phyloP scores from a whole-genome alignment of 1,140 invertebrate species.

The Monochamus saltuarius region DNA sequence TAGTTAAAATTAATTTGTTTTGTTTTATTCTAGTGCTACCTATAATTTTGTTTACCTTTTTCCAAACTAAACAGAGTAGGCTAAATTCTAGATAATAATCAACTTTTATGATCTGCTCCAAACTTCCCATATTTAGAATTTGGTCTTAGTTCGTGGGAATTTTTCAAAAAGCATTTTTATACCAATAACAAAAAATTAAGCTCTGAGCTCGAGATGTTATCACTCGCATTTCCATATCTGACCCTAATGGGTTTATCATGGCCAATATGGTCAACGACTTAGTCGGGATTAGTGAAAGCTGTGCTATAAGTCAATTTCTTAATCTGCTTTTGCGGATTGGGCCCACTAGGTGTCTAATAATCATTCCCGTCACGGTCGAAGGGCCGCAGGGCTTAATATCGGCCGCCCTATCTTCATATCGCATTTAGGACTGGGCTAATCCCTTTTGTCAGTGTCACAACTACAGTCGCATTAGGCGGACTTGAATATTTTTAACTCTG shows the following conservation, averaged over 20 bases:
- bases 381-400: constrained; percentile 23
- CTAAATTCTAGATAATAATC: too few relatives aligned
- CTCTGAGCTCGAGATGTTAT: too few relatives aligned
- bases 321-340: constrained; percentile 34
- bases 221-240: constrained; percentile 10
- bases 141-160: too few relatives aligned
- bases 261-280: constrained; percentile 20
- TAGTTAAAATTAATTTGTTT: too few relatives aligned
- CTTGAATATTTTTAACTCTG: constrained; percentile 32
- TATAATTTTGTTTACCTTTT: too few relatives aligned
- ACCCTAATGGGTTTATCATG: constrained; percentile 23
- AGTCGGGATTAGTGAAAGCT: constrained; percentile 19
- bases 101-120: too few relatives aligned
- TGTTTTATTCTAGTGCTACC: too few relatives aligned
- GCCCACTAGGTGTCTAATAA: constrained; percentile 32
- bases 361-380: constrained; percentile 36
- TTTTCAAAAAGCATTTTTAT: too few relatives aligned
- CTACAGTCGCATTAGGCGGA: constrained; percentile 33
- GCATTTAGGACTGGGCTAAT: constrained; percentile 18
- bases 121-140: too few relatives aligned
- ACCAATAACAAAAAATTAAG: too few relatives aligned
- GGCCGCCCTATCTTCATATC: constrained; percentile 11
- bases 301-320: constrained; percentile 32
- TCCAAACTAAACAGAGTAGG: too few relatives aligned
- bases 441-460: constrained; percentile 39